Conservation (phyloP, 2,888 invertebrate genomes). For the Ectemnius continuus region DNA sequence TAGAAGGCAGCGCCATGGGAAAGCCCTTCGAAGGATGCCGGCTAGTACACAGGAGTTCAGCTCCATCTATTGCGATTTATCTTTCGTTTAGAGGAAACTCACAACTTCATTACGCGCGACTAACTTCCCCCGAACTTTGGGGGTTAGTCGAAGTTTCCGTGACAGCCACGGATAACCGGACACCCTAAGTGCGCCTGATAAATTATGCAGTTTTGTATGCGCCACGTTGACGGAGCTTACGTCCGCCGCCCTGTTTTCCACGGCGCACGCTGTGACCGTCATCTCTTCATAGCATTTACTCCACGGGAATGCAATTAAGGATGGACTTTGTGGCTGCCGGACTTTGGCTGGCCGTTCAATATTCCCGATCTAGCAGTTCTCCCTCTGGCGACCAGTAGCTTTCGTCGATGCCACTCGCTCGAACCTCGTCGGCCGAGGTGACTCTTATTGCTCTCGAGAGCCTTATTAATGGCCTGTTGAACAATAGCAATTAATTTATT, state of each 20-base stretch:
- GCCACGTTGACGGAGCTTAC: constrained; percentile 24
- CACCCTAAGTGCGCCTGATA: constrained; percentile 44
- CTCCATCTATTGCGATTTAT: constrained; percentile 38
- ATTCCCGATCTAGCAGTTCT: constrained; percentile 3
- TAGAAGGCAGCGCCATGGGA: no score
- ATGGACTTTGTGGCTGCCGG: constrained; percentile 21
- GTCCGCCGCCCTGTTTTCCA: constrained; percentile 4
- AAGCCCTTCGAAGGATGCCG: no score
- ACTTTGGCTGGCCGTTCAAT: background rate
- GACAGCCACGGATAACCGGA: constrained; percentile 39
- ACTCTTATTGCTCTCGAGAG: no score
- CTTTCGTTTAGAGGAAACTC: constrained; percentile 36
- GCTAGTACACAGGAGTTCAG: background rate
- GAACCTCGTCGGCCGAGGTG: no score
- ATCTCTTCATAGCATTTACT: constrained; percentile 30
- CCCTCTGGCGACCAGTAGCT: no score
- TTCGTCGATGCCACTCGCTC: no score
- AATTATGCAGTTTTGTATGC: constrained; percentile 60
- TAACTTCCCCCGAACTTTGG: constrained; percentile 38
- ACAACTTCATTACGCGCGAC: constrained; percentile 39
- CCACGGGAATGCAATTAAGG: constrained; percentile 69
- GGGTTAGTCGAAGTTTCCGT: constrained; percentile 32
- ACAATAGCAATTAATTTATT: no score
- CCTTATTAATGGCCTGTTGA: no score
- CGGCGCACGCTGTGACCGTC: background rate